A percentile compares a stretch with the other conserved stretches of the same genome.
These are phyloP conservation scores for Phocides pigmalion DNA, from an alignment of 1,140 invertebrate species.

Conservation along the genomic window DNA sequence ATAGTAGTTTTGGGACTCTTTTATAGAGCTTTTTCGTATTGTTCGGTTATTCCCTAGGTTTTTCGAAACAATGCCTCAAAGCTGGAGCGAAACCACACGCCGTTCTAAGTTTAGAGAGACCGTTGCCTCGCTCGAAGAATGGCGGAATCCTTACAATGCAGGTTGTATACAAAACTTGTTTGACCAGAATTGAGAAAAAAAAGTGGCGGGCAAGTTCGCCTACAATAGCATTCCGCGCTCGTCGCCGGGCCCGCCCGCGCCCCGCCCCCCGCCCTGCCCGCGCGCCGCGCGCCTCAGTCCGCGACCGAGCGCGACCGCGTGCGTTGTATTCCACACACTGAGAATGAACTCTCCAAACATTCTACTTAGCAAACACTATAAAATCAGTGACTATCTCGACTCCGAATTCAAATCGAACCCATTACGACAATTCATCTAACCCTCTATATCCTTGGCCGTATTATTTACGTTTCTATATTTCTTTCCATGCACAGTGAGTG, in stretches of 20 bases:
- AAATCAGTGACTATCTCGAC: slow-evolving; percentile 25
- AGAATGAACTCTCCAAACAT: slow-evolving; percentile 49
- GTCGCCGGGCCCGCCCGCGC: slow-evolving; percentile 53
- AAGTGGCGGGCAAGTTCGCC: slow-evolving; percentile 80
- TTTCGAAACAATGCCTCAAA: slow-evolving; percentile 41
- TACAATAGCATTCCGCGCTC: slow-evolving; percentile 77
- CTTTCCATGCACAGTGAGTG: slow-evolving; percentile 42
- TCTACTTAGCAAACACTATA: slow-evolving; percentile 34
- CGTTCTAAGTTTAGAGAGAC: slow-evolving; percentile 68
- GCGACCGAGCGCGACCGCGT: slow-evolving; percentile 64
- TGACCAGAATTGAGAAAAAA: slow-evolving; percentile 81
- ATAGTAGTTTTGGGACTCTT: slow-evolving; percentile 12
- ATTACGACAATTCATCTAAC: not conserved
- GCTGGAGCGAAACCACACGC: slow-evolving; percentile 61
- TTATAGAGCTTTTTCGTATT: slow-evolving; percentile 10
- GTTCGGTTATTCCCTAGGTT: slow-evolving; percentile 23
- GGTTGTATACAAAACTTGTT: slow-evolving; percentile 83
- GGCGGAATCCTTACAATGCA: slow-evolving; percentile 82
- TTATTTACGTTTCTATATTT: slow-evolving; percentile 20
- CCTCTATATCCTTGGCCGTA: not conserved
- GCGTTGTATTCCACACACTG: slow-evolving; percentile 40
- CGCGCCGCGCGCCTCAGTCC: slow-evolving; percentile 63
- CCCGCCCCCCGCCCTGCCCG: slow-evolving; percentile 65
- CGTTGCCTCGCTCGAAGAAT: slow-evolving; percentile 71
- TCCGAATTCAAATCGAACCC: slow-evolving; percentile 9